These are phyloP conservation scores for Eupithecia subumbrata DNA, from an alignment of 2,888 invertebrate species.

Conservation along the genomic window DNA sequence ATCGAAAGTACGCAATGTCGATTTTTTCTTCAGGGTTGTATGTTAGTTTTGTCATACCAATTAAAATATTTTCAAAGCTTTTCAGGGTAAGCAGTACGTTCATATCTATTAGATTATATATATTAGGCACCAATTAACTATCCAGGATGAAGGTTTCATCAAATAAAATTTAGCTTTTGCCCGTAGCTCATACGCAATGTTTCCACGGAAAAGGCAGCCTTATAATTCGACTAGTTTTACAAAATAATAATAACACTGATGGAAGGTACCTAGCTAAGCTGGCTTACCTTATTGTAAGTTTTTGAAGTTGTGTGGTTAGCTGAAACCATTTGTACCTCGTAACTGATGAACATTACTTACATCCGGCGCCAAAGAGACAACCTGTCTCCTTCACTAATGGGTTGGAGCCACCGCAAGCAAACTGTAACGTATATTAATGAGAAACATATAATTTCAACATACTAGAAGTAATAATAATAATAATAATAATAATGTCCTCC, in stretches of 20 bases:
- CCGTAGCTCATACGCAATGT: neutral
- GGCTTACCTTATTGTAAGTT: neutral
- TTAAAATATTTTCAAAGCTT: too few relatives aligned
- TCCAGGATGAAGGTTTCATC: neutral
- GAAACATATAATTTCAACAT: neutral
- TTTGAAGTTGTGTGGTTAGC: neutral
- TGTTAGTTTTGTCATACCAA: too few relatives aligned
- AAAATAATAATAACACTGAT: neutral
- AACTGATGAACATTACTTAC: neutral
- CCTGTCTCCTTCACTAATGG: conserved; percentile 3
- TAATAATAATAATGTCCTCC: too few relatives aligned
- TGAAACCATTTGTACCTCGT: neutral
- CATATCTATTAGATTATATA: too few relatives aligned
- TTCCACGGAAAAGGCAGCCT: neutral
- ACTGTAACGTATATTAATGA: neutral
- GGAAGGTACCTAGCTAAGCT: too few relatives aligned
- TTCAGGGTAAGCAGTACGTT: too few relatives aligned
- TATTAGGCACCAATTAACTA: neutral
- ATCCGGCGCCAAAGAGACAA: neutral
- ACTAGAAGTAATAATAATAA: too few relatives aligned
- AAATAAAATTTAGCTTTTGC: neutral
- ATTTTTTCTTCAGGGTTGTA: too few relatives aligned
- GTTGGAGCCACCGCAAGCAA: neutral
- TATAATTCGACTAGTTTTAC: neutral
- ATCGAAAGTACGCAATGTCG: too few relatives aligned